Evolutionary conservation across 2,888 invertebrate species (phyloP).

Genomic region (Zeuzera pyrina): DNA sequence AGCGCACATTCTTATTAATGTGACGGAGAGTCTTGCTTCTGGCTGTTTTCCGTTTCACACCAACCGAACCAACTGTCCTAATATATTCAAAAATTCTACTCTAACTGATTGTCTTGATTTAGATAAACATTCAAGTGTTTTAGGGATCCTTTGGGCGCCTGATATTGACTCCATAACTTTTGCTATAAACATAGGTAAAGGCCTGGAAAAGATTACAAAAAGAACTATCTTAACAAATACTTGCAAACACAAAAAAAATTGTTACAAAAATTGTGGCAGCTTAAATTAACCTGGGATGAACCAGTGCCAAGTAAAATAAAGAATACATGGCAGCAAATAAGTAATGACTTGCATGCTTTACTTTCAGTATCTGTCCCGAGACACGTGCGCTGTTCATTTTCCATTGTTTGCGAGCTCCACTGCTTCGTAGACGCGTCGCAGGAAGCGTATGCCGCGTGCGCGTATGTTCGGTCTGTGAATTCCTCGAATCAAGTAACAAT

Average conservation of each 20-base stretch:
- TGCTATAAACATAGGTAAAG: too few species aligned
- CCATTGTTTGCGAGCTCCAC: slow-evolving; percentile 8
- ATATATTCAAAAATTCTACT: slow-evolving; percentile 5
- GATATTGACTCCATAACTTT: too few species aligned
- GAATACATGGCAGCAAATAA: background rate
- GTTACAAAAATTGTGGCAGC: background rate
- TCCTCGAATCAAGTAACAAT: background rate
- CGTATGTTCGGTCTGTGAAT: slow-evolving; percentile 10
- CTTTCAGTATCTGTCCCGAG: background rate
- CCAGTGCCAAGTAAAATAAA: background rate
- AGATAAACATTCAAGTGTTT: background rate
- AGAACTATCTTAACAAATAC: background rate
- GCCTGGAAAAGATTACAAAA: too few species aligned
- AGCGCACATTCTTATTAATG: slow-evolving; percentile 3
- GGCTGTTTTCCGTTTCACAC: slow-evolving; percentile 17
- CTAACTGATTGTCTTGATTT: background rate
- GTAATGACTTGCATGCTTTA: background rate
- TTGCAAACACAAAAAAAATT: background rate
- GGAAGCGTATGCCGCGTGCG: slow-evolving; percentile 9
- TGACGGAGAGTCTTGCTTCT: slow-evolving; percentile 5
- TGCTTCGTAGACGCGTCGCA: slow-evolving; percentile 13
- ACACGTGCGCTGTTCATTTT: slow-evolving; percentile 1
- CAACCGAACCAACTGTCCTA: slow-evolving; percentile 14
- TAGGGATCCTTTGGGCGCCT: too few species aligned
- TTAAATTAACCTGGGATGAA: background rate